These are phyloP conservation scores for Isurus oxyrinchus DNA, from an alignment of 2,113 vertebrate species.

Conservation along the genomic window DNA sequence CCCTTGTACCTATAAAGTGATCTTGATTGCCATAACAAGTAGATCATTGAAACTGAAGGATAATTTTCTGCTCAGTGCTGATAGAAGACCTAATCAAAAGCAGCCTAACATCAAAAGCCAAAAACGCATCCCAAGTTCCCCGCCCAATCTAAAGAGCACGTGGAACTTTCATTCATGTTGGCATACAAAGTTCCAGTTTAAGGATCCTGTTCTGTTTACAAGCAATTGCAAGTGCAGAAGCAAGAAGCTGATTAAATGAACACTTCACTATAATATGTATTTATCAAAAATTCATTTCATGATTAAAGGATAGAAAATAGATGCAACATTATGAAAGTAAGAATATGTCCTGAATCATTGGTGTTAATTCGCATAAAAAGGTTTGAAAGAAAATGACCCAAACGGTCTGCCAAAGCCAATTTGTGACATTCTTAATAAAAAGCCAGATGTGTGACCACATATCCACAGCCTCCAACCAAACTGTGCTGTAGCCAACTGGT, in stretches of 20 bases:
- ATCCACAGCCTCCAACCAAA: not conserved
- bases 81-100: not conserved
- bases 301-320: not conserved
- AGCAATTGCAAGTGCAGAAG: not conserved
- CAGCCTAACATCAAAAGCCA: conserved; percentile 4
- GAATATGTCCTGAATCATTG: not conserved
- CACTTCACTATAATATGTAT: not conserved
- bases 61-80: not conserved
- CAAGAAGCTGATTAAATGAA: not conserved
- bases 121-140: not conserved
- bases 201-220: not conserved
- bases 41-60: not conserved
- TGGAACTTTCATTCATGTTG: not conserved
- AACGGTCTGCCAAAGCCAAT: not conserved
- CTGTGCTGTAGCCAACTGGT: not conserved
- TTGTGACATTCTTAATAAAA: not conserved
- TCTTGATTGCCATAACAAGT: not conserved
- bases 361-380: not conserved
- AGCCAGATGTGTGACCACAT: not conserved
- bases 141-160: not conserved
- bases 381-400: not conserved
- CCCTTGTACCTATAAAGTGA: not conserved
- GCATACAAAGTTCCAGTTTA: not conserved
- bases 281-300: not conserved
- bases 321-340: not conserved